Evolutionary conservation across 2,797 vertebrate genomes (phyloP).

Genomic region (Coracias cyanogaster): DNA sequence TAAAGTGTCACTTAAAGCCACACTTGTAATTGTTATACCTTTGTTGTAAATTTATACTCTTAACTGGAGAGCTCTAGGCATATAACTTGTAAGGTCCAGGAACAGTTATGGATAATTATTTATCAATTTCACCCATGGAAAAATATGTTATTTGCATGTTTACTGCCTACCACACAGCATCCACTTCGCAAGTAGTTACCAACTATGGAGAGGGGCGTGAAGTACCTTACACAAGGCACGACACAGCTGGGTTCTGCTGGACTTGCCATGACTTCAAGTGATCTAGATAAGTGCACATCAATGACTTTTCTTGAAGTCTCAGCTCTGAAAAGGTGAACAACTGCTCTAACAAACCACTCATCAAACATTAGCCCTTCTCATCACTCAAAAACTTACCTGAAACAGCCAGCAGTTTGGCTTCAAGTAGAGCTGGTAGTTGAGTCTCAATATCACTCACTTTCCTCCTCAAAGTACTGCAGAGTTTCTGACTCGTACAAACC

Average conservation of each 20-base stretch:
- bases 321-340: neutral
- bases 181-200: neutral
- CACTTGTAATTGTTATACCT: conserved; percentile 51
- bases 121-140: neutral
- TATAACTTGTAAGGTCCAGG: neutral
- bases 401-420: conserved; percentile 89
- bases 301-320: neutral
- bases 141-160: neutral
- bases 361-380: neutral
- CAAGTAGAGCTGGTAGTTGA: conserved; percentile 86
- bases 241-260: accelerated
- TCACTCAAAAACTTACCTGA: conserved; percentile 82
- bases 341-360: neutral
- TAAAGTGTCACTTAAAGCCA: conserved; percentile 57
- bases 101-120: neutral
- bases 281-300: neutral
- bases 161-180: neutral
- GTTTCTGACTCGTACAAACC: conserved; percentile 88
- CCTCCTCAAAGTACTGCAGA: conserved; percentile 86
- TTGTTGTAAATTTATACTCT: conserved; percentile 24
- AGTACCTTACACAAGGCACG: neutral
- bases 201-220: accelerated
- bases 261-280: neutral
- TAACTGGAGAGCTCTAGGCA: neutral
- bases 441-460: conserved; percentile 89